phyloP scores from a whole-genome alignment of 2,113 vertebrate genomes.

The Guaruba guarouba region DNA sequence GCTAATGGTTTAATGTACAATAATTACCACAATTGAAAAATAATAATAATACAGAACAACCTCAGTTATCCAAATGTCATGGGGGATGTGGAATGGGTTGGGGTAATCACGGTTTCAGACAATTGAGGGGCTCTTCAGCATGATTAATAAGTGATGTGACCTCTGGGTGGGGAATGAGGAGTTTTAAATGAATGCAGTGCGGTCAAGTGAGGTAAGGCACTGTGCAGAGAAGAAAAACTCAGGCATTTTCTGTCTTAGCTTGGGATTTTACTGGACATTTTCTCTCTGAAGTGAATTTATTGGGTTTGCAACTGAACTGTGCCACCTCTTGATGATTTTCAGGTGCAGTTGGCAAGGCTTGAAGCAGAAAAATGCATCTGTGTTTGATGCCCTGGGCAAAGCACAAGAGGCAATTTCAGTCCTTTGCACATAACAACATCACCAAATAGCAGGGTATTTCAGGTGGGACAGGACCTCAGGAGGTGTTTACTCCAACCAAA shows the following conservation, averaged over 20 bases:
- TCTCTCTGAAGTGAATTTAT: background rate
- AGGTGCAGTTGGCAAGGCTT: background rate
- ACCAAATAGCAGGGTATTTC: accelerated
- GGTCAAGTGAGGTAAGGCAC: conserved; percentile 33
- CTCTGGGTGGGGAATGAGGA: conserved; percentile 42
- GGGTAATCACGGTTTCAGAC: conserved; percentile 40
- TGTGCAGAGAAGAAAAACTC: background rate
- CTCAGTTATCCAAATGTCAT: conserved; percentile 65
- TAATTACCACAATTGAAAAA: conserved; percentile 80
- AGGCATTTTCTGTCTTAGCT: background rate
- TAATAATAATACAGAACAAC: conserved; percentile 76
- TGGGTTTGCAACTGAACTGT: background rate
- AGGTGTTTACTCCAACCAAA: background rate
- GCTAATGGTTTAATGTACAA: conserved; percentile 80
- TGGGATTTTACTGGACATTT: background rate
- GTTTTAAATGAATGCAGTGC: background rate
- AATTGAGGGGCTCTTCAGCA: conserved; percentile 60
- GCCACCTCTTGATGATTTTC: background rate
- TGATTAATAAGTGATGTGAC: conserved; percentile 59
- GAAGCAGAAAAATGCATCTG: background rate
- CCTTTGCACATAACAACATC: background rate
- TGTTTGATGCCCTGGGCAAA: background rate
- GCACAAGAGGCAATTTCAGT: background rate
- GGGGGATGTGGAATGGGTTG: conserved; percentile 35
- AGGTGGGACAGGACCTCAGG: background rate